Evolutionary conservation across 2,888 invertebrate species (phyloP).

Genomic region (Epirrhoe tristata): DNA sequence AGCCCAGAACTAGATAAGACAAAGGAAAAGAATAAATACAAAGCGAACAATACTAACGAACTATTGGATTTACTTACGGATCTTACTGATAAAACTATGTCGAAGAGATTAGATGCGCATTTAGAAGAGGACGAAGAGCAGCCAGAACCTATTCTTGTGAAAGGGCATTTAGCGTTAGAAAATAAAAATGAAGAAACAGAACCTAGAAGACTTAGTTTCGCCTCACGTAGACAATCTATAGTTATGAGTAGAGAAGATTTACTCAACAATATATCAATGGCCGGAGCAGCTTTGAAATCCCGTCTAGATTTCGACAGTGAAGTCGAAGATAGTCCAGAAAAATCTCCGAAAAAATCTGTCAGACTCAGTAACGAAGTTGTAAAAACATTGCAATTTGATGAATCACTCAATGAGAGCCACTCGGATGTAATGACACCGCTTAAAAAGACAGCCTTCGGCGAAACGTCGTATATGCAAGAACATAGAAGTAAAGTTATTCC

Average conservation of each 20-base stretch:
- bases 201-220: conserved; percentile 51
- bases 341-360: conserved; percentile 42
- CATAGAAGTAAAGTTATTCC: conserved; percentile 69
- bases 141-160: conserved; percentile 20
- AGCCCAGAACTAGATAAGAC: conserved; percentile 38
- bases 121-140: conserved; percentile 36
- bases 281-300: conserved; percentile 62
- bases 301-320: conserved; percentile 57
- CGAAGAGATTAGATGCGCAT: conserved; percentile 31
- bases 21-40: conserved; percentile 45
- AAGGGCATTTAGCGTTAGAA: conserved; percentile 42
- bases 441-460: conserved; percentile 66
- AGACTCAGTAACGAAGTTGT: conserved; percentile 67
- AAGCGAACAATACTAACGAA: conserved; percentile 67
- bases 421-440: conserved; percentile 54
- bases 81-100: conserved; percentile 58
- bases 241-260: conserved; percentile 65
- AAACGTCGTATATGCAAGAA: conserved; percentile 60
- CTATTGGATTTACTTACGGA: conserved; percentile 67
- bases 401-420: conserved; percentile 53
- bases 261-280: conserved; percentile 68
- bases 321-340: conserved; percentile 48
- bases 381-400: conserved; percentile 72
- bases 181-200: conserved; percentile 44
- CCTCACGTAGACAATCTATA: conserved; percentile 59